Evolutionary conservation across 2,113 vertebrate genomes (phyloP).

Genomic region (Perca fluviatilis): DNA sequence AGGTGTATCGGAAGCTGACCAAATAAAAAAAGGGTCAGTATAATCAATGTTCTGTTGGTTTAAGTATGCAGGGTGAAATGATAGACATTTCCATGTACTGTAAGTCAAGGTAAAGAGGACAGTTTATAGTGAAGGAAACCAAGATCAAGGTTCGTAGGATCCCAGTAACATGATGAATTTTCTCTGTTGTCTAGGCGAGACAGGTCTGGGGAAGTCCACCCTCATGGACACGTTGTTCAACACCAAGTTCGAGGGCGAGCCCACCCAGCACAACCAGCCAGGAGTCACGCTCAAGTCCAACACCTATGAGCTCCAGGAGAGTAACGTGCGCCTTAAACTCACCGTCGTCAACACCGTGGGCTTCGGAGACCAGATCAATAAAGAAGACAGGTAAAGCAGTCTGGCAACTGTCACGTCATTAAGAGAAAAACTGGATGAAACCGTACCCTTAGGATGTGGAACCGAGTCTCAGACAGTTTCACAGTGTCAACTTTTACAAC

Average conservation of each 20-base stretch:
- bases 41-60: neutral
- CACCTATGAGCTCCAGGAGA: conserved; percentile 96
- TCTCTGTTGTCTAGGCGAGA: conserved; percentile 88
- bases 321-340: conserved; percentile 95
- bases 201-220: conserved; percentile 96
- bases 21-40: neutral
- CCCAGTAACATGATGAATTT: neutral
- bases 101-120: neutral
- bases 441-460: neutral
- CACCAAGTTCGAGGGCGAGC: conserved; percentile 96
- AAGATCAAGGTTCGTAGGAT: neutral
- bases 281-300: conserved; percentile 95
- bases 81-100: neutral
- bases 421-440: neutral
- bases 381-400: conserved; percentile 92
- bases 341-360: conserved; percentile 95
- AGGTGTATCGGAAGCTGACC: neutral
- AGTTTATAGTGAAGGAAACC: neutral
- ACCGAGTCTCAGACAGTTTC: conserved; percentile 1
- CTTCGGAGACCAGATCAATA: conserved; percentile 98
- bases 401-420: neutral
- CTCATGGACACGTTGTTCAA: conserved; percentile 99
- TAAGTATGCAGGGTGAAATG: neutral
- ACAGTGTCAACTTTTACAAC: neutral
- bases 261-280: conserved; percentile 93